These are phyloP conservation scores for Nerophis ophidion DNA, from an alignment of 2,113 vertebrate genomes.

Conservation along the genomic window DNA sequence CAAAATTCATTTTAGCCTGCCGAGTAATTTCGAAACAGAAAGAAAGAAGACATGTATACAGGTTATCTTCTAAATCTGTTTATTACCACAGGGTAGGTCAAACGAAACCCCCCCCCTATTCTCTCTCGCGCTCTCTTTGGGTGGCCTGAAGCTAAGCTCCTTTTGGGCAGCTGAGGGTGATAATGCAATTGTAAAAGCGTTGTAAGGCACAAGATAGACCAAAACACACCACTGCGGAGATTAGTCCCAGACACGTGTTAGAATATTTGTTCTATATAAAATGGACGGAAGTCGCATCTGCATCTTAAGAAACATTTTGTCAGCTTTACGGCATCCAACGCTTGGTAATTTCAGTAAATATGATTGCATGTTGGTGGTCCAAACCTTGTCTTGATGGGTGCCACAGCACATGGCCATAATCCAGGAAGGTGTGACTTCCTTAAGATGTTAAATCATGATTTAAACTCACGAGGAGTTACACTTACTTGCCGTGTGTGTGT, in stretches of 20 bases:
- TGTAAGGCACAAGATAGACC: background rate
- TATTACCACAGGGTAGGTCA: slow-evolving; percentile 34
- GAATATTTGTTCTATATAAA: slow-evolving; percentile 13
- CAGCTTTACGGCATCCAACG: background rate
- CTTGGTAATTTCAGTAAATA: background rate
- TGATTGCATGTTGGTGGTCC: slow-evolving; percentile 27
- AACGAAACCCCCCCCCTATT: slow-evolving; percentile 10
- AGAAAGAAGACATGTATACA: slow-evolving; percentile 6
- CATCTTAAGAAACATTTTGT: slow-evolving; percentile 15
- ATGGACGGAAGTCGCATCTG: slow-evolving; percentile 13
- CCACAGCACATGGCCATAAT: slow-evolving; percentile 60
- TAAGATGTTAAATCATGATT: slow-evolving; percentile 63
- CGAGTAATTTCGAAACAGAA: background rate
- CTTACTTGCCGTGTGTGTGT: background rate
- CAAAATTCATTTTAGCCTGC: background rate
- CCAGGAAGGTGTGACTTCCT: slow-evolving; percentile 61
- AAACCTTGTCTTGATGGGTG: slow-evolving; percentile 5
- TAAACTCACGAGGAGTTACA: slow-evolving; percentile 50
- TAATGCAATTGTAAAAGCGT: slow-evolving; percentile 20
- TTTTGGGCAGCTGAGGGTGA: slow-evolving; percentile 30
- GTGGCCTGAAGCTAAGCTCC: slow-evolving; percentile 42
- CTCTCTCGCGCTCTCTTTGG: slow-evolving; percentile 30
- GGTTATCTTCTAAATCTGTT: slow-evolving; percentile 47
- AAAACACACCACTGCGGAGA: background rate
- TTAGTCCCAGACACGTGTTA: slow-evolving; percentile 1